These are phyloP conservation scores for Plebejus melissa DNA, from an alignment of 2,888 invertebrate species.

Conservation along the genomic window DNA sequence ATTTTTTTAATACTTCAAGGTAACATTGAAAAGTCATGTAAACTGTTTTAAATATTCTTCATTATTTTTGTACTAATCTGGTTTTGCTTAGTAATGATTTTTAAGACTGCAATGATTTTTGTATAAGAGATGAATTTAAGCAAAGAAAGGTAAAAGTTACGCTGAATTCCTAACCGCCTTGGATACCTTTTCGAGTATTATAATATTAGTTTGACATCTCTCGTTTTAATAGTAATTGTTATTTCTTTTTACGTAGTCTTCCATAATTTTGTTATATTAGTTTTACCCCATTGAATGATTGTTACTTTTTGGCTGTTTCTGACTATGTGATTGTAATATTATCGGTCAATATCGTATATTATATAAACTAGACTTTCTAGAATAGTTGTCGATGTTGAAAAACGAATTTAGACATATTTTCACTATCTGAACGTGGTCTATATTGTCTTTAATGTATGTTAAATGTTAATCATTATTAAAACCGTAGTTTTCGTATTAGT, in stretches of 20 bases:
- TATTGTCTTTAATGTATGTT: not conserved
- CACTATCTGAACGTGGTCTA: not conserved
- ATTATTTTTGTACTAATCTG: not conserved
- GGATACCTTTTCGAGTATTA: slow-evolving; percentile 9
- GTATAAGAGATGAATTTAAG: not conserved
- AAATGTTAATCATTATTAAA: slow-evolving; percentile 7
- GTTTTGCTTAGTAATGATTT: not conserved
- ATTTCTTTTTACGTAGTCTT: slow-evolving; percentile 19
- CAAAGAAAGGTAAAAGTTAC: not conserved
- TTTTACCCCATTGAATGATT: not conserved
- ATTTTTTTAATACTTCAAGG: not conserved
- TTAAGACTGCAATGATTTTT: slow-evolving; percentile 1
- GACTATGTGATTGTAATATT: slow-evolving; percentile 7
- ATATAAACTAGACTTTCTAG: not conserved
- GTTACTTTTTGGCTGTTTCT: slow-evolving; percentile 15
- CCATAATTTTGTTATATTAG: slow-evolving; percentile 19
- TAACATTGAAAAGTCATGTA: not conserved
- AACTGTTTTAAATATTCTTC: not conserved
- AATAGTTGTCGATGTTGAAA: not conserved
- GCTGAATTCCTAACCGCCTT: not conserved
- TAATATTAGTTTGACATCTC: not conserved
- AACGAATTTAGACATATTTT: slow-evolving; percentile 4
- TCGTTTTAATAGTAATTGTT: slow-evolving; percentile 19
- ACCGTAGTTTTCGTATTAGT: slow-evolving; percentile 6
- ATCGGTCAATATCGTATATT: not conserved